A percentile compares a stretch with the other conserved stretches of the same genome.
Conservation (phyloP, 1,140 invertebrate species). For the Agraylea sexmaculata region DNA sequence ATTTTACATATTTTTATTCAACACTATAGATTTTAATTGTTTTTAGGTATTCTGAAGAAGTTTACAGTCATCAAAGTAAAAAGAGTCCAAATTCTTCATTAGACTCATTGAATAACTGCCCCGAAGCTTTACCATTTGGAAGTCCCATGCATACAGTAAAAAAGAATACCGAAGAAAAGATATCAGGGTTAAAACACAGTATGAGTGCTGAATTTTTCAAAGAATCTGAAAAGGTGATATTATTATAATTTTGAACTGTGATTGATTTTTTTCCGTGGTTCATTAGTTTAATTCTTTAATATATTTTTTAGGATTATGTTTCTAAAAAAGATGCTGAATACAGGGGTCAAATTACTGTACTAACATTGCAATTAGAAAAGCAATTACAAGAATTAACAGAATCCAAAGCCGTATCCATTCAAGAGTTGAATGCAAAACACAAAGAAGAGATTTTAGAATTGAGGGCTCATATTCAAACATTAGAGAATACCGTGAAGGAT, state of each 20-base stretch:
- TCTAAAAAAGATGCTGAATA: no score
- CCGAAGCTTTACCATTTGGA: conserved; percentile 18
- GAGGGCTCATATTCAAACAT: conserved; percentile 37
- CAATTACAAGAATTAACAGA: conserved; percentile 35
- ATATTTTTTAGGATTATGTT: no score
- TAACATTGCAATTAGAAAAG: conserved; percentile 33
- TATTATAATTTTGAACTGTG: neutral
- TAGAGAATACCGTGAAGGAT: conserved; percentile 35
- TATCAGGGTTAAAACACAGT: conserved; percentile 32
- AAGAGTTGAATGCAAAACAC: conserved; percentile 35
- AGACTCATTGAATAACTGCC: conserved; percentile 19
- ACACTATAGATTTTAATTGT: conserved; percentile 10
- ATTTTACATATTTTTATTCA: conserved; percentile 2
- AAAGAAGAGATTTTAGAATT: conserved; percentile 35
- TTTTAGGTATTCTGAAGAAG: conserved; percentile 50
- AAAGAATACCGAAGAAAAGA: conserved; percentile 19
- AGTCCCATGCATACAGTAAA: conserved; percentile 16
- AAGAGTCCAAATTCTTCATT: conserved; percentile 32
- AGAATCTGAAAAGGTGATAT: conserved; percentile 11
- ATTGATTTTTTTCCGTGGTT: neutral
- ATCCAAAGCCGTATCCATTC: conserved; percentile 34
- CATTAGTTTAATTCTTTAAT: neutral
- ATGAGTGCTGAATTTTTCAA: conserved; percentile 26
- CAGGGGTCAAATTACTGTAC: conserved; percentile 25
- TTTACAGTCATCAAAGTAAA: conserved; percentile 56